A percentile compares a stretch with the other conserved stretches of the same genome.
Evolutionary conservation across 2,888 invertebrate genomes (phyloP).

Genomic region (Isoperla grammatica): DNA sequence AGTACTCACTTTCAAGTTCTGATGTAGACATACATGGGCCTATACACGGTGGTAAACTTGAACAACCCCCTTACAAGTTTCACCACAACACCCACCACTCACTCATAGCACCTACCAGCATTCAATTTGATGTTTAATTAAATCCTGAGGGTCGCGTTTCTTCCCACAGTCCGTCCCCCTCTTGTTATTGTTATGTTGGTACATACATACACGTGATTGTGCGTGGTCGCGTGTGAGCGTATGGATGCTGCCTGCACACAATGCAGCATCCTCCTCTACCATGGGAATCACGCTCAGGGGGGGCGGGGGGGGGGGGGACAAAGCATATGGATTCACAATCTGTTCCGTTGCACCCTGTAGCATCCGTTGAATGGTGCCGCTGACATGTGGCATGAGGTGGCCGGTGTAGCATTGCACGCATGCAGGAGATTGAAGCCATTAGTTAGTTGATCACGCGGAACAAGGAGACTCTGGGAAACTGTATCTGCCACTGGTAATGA

Average conservation of each 20-base stretch:
- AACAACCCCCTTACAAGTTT: no score
- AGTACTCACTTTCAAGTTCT: no score
- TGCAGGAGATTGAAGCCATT: conserved; percentile 2
- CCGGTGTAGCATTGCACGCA: background rate
- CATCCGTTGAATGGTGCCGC: background rate
- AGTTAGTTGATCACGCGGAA: conserved; percentile 16
- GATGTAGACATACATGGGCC: no score
- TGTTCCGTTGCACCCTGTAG: background rate
- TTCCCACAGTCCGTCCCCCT: conserved; percentile 9
- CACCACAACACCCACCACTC: no score
- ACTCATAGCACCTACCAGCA: no score
- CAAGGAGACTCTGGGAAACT: conserved; percentile 14
- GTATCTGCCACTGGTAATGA: conserved; percentile 4
- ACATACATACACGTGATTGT: conserved; percentile 5
- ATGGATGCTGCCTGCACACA: background rate
- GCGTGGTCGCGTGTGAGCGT: conserved; percentile 5
- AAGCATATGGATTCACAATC: conserved; percentile 11
- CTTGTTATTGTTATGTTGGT: conserved; percentile 12
- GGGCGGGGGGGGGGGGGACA: background rate
- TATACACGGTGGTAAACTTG: no score
- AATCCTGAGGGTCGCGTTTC: background rate
- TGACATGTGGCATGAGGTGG: conserved; percentile 14
- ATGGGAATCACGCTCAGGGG: conserved; percentile 15
- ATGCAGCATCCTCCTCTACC: conserved; percentile 1
- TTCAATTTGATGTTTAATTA: no score